Base-by-base conservation (phyloP, 1,140 invertebrate species). In the Pseudachorutes palmiensis region DNA sequence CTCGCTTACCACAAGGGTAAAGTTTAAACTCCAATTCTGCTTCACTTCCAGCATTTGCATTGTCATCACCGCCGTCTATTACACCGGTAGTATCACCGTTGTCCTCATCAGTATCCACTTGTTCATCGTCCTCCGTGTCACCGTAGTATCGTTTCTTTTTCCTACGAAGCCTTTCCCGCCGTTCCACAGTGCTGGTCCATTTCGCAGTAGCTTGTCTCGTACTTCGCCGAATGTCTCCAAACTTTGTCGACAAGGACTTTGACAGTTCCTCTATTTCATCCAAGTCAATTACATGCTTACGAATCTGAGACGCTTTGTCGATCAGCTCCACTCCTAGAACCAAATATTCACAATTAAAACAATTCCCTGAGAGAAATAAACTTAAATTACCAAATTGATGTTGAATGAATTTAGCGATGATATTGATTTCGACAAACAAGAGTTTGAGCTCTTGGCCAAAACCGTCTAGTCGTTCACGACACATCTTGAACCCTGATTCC, bases 211-310 rank as follows among this genome's bases (percentile, higher is more conserved):
- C 5, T 55, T 55, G 14, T 55, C 14, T n/a, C 9, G 3, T 55
- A 24, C 14, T 55, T 55, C 14, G 9, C 24, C 14, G 9, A 55
- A 55, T 55, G 22, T 55, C 5, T n/a, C 24, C 51, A 12, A 24
- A 9, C 24, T 55, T 55, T 55, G 14, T 14, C 19, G 51, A 60
- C 1, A 66, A 57, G 24, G 65, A 31, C 2, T 30, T 55, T 2
- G 65, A 59, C 2, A 66, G 33, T 57, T 66, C 65, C 22, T 36
- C 36, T 1, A 67, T 58, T n/a, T 67, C 65, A 29, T 67, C 65
- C 51, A 51, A 67, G 29, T 67, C 65, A 41, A 62, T 58, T 28
- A 67, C 62, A 28, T 67, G 65, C 26, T 67, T 67, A 57, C 26
- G 60, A n/a, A 67, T 31, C 26, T 59, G 58, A 1, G 65, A 61